phyloP scores from a whole-genome alignment of 1,140 invertebrate species.

The Leptinotarsa texana region DNA sequence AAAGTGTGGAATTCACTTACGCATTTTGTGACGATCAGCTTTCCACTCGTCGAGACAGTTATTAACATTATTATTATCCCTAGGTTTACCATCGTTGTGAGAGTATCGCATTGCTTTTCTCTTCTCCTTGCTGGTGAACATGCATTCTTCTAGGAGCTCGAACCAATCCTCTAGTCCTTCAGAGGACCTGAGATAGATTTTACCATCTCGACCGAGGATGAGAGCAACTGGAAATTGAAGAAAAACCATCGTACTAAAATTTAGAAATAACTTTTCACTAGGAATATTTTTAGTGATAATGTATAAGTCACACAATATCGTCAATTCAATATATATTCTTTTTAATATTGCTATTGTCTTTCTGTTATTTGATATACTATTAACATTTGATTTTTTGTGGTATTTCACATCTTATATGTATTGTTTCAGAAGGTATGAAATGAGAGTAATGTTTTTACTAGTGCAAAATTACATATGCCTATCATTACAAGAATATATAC shows the following conservation, averaged over 20 bases:
- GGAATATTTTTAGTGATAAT: no score
- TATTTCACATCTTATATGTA: no score
- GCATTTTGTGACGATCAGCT: constrained; percentile 55
- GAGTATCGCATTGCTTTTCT: constrained; percentile 60
- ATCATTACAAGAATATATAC: no score
- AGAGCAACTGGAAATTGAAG: constrained; percentile 55
- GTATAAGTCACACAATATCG: no score
- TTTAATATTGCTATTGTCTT: no score
- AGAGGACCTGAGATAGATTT: constrained; percentile 61
- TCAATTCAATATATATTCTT: no score
- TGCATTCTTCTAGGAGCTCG: constrained; percentile 66
- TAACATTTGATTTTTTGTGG: no score
- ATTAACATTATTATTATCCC: constrained; percentile 55
- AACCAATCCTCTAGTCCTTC: constrained; percentile 66
- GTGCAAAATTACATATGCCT: no score
- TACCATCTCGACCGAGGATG: constrained; percentile 59
- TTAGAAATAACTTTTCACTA: background rate
- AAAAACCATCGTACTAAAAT: background rate
- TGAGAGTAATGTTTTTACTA: no score
- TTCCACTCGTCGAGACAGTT: constrained; percentile 59
- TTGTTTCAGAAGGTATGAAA: no score
- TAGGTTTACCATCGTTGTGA: constrained; percentile 51
- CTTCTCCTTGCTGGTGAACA: constrained; percentile 64
- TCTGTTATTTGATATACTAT: no score
- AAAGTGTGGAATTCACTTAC: constrained; percentile 43